These are phyloP conservation scores for Scortum barcoo DNA, from an alignment of 2,113 vertebrate genomes.

Conservation along the genomic window DNA sequence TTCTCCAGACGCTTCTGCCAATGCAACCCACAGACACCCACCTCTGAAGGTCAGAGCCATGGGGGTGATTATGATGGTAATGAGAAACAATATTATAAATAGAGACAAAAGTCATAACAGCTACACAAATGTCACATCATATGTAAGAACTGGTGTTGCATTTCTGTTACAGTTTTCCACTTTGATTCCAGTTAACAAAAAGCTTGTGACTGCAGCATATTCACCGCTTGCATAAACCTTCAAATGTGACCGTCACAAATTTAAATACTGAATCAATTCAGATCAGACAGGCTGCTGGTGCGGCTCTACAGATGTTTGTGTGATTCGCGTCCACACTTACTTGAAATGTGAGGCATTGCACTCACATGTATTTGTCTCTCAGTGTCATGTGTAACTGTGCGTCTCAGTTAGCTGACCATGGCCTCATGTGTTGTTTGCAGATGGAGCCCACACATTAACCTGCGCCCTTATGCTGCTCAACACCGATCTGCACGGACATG, in stretches of 20 bases:
- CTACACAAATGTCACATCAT: not conserved
- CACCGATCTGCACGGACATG: constrained; percentile 87
- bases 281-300: not conserved
- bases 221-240: not conserved
- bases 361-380: not conserved
- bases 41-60: constrained; percentile 79
- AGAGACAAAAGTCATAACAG: not conserved
- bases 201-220: not conserved
- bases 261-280: not conserved
- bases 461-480: constrained; percentile 88
- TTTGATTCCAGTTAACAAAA: not conserved
- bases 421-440: constrained; percentile 68
- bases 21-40: constrained; percentile 82
- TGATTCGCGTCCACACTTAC: not conserved
- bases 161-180: not conserved
- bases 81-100: not conserved
- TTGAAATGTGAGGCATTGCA: not conserved
- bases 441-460: constrained; percentile 87
- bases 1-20: constrained; percentile 87
- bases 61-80: constrained; percentile 5
- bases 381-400: not conserved
- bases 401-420: constrained; percentile 34
- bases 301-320: constrained; percentile 9
- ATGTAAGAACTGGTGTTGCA: not conserved
- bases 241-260: not conserved